phyloP scores from a whole-genome alignment of 2,113 vertebrate genomes.

The Datnioides undecimradiatus region DNA sequence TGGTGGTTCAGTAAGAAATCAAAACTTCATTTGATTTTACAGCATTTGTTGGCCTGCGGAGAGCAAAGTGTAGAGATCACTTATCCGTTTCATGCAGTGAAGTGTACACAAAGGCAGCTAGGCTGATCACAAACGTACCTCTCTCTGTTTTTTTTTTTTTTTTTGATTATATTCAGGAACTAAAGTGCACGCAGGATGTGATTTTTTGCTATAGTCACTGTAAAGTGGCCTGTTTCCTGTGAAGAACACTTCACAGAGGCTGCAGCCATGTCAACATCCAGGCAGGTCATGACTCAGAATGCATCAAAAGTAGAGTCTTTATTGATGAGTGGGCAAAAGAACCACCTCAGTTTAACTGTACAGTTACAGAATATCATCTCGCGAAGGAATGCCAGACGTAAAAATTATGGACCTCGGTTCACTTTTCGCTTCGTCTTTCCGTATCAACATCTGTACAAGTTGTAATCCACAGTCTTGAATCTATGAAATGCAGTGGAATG shows the following conservation, averaged over 20 bases:
- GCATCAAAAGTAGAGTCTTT: constrained; percentile 87
- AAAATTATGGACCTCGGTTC: constrained; percentile 75
- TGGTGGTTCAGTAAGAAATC: background rate
- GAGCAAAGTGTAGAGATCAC: background rate
- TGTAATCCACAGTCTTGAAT: constrained; percentile 66
- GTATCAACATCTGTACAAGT: constrained; percentile 76
- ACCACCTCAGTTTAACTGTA: constrained; percentile 84
- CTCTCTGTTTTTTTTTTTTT: no score
- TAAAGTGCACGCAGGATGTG: constrained; percentile 10
- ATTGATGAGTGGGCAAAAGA: constrained; percentile 85
- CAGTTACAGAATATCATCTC: constrained; percentile 82
- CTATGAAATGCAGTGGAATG: constrained; percentile 79
- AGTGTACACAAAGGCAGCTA: constrained; percentile 18
- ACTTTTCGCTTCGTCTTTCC: constrained; percentile 60
- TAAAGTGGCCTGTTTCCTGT: constrained; percentile 9
- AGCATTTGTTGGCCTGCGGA: background rate
- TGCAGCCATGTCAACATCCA: constrained; percentile 27
- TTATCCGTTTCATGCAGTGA: constrained; percentile 38
- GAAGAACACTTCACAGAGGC: constrained; percentile 9
- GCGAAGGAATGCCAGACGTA: constrained; percentile 75
- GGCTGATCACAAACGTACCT: constrained; percentile 1
- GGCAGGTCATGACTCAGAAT: constrained; percentile 59
- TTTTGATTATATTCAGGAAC: background rate
- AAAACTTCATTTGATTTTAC: background rate
- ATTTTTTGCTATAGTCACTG: background rate